Evolutionary conservation across 2,113 vertebrate species (phyloP).

Genomic region (Paramormyrops kingsleyae): DNA sequence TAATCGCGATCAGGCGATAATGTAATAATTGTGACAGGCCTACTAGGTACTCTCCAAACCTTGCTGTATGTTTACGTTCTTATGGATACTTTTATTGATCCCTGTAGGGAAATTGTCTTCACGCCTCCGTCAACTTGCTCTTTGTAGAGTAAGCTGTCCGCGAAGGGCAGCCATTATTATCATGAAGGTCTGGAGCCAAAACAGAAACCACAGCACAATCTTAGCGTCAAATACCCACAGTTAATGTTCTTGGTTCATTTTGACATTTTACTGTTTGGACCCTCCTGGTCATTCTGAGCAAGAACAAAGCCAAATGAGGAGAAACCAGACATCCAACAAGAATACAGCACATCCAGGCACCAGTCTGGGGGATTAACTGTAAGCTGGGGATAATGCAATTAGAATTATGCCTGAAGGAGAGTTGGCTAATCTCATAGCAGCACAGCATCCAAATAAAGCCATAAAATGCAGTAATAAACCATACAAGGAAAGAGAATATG

Average conservation of each 20-base stretch:
- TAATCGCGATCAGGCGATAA: no score
- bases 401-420: not conserved
- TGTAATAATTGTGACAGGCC: no score
- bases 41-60: not conserved
- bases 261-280: not conserved
- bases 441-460: not conserved
- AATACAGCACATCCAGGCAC: not conserved
- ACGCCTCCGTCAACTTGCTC: no score
- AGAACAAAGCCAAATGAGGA: not conserved
- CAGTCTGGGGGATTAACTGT: not conserved
- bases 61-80: not conserved
- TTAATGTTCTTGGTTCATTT: not conserved
- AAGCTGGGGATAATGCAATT: not conserved
- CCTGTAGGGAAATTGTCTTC: no score
- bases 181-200: not conserved
- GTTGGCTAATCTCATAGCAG: not conserved
- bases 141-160: no score
- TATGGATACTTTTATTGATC: no score
- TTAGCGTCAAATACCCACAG: not conserved
- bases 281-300: not conserved
- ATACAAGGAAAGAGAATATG: not conserved
- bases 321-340: not conserved
- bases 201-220: not conserved
- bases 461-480: not conserved
- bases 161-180: not conserved